Base-by-base conservation (phyloP, 2,113 vertebrate species). In the Athene cunicularia region DNA sequence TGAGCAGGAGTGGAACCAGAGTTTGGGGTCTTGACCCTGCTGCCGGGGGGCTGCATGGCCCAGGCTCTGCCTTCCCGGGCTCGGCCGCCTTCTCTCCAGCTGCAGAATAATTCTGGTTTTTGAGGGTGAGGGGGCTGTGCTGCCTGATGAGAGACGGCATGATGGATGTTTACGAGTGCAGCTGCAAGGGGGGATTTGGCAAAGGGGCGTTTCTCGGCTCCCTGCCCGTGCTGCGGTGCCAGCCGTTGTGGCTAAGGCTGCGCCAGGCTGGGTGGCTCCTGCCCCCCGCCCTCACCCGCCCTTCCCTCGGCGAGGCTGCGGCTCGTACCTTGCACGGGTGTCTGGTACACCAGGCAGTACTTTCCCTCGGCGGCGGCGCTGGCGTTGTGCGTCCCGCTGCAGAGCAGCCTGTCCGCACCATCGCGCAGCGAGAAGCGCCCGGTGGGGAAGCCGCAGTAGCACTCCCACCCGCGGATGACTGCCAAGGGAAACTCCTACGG, bases 401-500 rank as follows among this genome's bases (percentile, higher is more conserved):
- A 99, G 62, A 93, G 95, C 30, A 91, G 93, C 41, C 97, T 56
- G 12, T 98, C 97, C 2, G 94, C 77, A 5, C 97, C 92, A 20
- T 98, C 95, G 41, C 59, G 98, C 88, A 99, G 97, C 6, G 95
- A 95, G 96, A 99, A 99, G 58, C 97, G 92, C 58, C 98, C 75
- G 0, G 98, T 99, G 59, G 99, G 98, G 97, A 98, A 99, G 0
- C 99, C 98, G 7, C 99, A 99, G 97, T 99, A 98, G 91, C 99
- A 99, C 43, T 98, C 98, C 74, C 60, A 97, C 87, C 97, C 98
- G 80, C 95, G 96, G 90, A 99, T 90, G 71, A 99, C 95, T 8
- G 99, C 99, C 98, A 99, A 75, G 6, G 99, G 99, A 62, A 99
- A 99, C 97, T 99, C 99, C 99, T 99, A 62, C 9, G 0, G 13